These are phyloP conservation scores for Hyperopisus bebe DNA, from an alignment of 2,113 vertebrate species.

Conservation along the genomic window DNA sequence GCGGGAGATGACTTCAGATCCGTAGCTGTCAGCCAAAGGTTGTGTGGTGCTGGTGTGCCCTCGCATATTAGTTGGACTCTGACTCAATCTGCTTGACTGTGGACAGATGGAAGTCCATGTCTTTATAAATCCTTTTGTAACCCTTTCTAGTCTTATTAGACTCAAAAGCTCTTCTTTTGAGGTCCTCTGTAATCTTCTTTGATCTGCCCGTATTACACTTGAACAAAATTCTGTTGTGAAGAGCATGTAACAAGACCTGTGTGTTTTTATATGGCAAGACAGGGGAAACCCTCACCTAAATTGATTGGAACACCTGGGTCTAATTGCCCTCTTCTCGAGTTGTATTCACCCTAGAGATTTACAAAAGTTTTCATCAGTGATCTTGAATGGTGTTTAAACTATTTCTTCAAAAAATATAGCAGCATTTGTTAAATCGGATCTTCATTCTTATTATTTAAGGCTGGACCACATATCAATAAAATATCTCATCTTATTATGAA, in stretches of 20 bases:
- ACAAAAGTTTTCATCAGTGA: not conserved
- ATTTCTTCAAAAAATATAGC: not conserved
- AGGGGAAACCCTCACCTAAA: not conserved
- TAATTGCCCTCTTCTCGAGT: not conserved
- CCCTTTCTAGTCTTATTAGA: not conserved
- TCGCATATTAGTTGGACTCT: not conserved
- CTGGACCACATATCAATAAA: not conserved
- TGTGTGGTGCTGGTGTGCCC: not conserved
- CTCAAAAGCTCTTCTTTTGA: not conserved
- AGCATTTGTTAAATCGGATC: not conserved
- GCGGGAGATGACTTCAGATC: not conserved
- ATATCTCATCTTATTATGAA: not conserved
- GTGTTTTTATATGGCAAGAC: not conserved
- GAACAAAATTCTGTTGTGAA: not conserved
- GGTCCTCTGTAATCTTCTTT: not conserved
- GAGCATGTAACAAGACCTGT: not conserved
- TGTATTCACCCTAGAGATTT: not conserved
- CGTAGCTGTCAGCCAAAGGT: not conserved
- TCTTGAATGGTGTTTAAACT: not conserved
- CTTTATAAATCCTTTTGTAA: not conserved
- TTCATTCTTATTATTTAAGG: not conserved
- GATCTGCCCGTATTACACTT: not conserved
- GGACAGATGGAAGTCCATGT: not conserved
- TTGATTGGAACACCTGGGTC: not conserved
- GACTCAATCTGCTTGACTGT: not conserved